These are phyloP conservation scores for Adelges cooleyi DNA, from an alignment of 1,140 invertebrate genomes.

Conservation along the genomic window DNA sequence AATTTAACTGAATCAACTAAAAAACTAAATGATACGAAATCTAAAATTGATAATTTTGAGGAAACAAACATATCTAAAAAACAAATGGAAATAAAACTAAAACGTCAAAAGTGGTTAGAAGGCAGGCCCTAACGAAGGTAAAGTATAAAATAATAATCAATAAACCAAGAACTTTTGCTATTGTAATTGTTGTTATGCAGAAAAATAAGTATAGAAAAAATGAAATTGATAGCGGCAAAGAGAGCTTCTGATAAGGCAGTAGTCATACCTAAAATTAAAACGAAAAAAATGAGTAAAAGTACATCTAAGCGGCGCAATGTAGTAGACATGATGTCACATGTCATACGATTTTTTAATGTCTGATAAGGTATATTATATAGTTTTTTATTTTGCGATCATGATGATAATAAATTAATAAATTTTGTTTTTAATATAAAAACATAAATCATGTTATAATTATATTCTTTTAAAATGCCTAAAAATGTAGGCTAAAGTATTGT, in stretches of 20 bases:
- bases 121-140: neutral
- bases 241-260: neutral
- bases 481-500: neutral
- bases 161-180: neutral
- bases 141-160: neutral
- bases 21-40: neutral
- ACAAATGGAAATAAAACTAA: neutral
- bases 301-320: constrained; percentile 60
- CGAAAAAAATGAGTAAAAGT: constrained; percentile 55
- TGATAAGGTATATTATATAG: constrained; percentile 59
- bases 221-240: neutral
- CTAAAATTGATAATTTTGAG: neutral
- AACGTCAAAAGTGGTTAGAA: neutral
- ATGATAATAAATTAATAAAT: neutral
- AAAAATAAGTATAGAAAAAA: neutral
- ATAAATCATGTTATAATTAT: neutral
- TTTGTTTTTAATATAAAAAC: neutral
- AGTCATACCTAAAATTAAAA: neutral
- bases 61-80: neutral
- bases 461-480: neutral
- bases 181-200: neutral
- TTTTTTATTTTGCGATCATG: constrained; percentile 15
- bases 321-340: constrained; percentile 84
- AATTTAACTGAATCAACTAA: too few species aligned
- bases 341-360: constrained; percentile 87